Evolutionary conservation across 2,797 vertebrate genomes (phyloP).

Genomic region (Ptychadena robeensis): DNA sequence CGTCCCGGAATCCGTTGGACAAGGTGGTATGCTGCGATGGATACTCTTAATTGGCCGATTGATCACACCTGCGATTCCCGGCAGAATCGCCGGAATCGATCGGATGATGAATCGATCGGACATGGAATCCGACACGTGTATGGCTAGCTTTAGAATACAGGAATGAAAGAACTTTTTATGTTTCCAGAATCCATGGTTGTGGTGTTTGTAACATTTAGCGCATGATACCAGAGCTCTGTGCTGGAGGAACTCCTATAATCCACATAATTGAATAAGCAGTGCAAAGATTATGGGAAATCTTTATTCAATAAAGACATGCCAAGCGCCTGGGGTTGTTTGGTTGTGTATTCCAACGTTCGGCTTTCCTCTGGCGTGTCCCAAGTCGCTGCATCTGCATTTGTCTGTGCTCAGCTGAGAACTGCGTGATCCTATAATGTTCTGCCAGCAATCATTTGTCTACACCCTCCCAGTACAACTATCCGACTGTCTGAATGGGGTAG

Average conservation of each 20-base stretch:
- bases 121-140: too few relatives aligned
- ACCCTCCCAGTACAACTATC: neutral
- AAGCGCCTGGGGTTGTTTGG: neutral
- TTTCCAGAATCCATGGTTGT: neutral
- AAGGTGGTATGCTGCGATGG: too few relatives aligned
- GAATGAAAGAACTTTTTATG: too few relatives aligned
- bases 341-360: neutral
- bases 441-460: neutral
- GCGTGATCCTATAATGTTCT: neutral
- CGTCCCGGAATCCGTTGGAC: too few relatives aligned
- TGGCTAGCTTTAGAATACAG: too few relatives aligned
- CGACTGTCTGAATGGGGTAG: neutral
- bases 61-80: too few relatives aligned
- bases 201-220: neutral
- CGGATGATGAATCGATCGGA: too few relatives aligned
- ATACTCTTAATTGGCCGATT: too few relatives aligned
- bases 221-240: neutral
- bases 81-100: too few relatives aligned
- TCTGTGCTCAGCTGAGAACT: neutral
- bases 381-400: neutral
- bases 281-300: neutral
- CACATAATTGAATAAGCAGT: neutral
- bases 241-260: too few relatives aligned
- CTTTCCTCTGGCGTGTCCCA: slow-evolving; percentile 1
- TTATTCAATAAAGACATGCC: slow-evolving; percentile 15